Conservation (phyloP, 1,140 invertebrate genomes). For the Aphaenogaster rudis region DNA sequence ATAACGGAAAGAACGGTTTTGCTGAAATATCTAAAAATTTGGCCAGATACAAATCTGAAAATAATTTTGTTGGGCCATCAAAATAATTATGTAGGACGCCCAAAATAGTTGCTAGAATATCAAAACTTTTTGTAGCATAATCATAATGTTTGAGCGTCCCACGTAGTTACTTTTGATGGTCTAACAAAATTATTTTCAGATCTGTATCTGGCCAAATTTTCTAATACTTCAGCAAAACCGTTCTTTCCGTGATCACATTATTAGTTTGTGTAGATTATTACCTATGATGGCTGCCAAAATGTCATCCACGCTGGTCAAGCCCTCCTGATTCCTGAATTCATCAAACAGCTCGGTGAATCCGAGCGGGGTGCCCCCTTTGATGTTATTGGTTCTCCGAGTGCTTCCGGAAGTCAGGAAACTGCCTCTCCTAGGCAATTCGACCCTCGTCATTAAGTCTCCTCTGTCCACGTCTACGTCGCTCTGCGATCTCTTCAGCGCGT, state of each 20-base stretch:
- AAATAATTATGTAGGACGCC: too few relatives aligned
- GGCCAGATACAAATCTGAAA: too few relatives aligned
- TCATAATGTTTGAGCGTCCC: too few relatives aligned
- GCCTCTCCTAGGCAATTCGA: conserved; percentile 93
- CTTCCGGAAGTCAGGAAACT: conserved; percentile 93
- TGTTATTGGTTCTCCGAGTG: conserved; percentile 80
- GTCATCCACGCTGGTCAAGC: conserved; percentile 94
- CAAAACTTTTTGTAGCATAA: too few relatives aligned
- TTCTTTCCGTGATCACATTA: neutral
- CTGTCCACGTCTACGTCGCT: conserved; percentile 86
- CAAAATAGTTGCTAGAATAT: too few relatives aligned
- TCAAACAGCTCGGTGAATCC: conserved; percentile 94
- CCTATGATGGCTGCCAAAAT: conserved; percentile 94
- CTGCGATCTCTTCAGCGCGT: conserved; percentile 87
- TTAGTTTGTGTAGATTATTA: conserved; percentile 42
- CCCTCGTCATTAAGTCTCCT: conserved; percentile 94
- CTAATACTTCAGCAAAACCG: too few relatives aligned
- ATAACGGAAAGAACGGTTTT: neutral
- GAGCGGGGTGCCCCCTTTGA: conserved; percentile 90
- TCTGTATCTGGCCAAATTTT: too few relatives aligned
- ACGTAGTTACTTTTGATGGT: too few relatives aligned
- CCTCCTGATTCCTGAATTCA: conserved; percentile 94
- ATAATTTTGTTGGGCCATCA: too few relatives aligned
- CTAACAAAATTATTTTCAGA: too few relatives aligned
- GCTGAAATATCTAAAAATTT: too few relatives aligned